Base-by-base conservation (phyloP, 2,113 vertebrate genomes). In the Pelvicachromis taeniatus region DNA sequence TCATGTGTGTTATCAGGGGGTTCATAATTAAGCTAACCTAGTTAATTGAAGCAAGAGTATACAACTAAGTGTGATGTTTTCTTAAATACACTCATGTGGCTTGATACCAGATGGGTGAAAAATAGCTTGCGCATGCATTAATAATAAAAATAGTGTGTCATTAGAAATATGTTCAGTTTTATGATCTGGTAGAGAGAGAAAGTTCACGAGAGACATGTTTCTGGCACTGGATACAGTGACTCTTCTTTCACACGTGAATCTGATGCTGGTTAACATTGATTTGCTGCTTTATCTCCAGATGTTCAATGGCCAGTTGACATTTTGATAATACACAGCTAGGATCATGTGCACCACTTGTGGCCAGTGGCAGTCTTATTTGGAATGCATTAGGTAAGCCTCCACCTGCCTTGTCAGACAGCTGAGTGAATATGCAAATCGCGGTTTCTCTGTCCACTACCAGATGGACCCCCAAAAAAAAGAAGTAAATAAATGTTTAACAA, bases 311-410 rank as follows among this genome's bases (percentile, higher is more conserved):
- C 61, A 68, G 77, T 31, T 94, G 93, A 93, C 91, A 93, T 94
- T 75, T 93, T 91, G 95, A 93, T 89, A 78, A 81, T 31, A 17
- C 63, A 63, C 23, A 88, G 84, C 91, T 88, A 84, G 81, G 81
- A 90, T 89, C 86, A 38, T 82, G 73, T 70, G 68, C 78, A 58
- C 58, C 23, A 59, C 68, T 42, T 59, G 82, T 48, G 79, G 58
- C 33, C 84, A 77, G 54, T 81, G 38, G 84, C 77, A 77, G 21
- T 86, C 82, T 38, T 81, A 59, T 48, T 90, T 83, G 53, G 16
- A 68, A 91, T 91, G 85, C 90, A 95, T 92, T 77, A 91, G 85
- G 48, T 82, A 58, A 88, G 91, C 73, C 77, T 92, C 87, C 89
- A 94, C 87, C 93, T 94, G 92, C 81, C 82, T 87, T 38, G 55